Percentiles rank a stretch among this genome's conserved stretches.
Conservation (phyloP, 2,797 vertebrate species). For the Chelonia mydas region DNA sequence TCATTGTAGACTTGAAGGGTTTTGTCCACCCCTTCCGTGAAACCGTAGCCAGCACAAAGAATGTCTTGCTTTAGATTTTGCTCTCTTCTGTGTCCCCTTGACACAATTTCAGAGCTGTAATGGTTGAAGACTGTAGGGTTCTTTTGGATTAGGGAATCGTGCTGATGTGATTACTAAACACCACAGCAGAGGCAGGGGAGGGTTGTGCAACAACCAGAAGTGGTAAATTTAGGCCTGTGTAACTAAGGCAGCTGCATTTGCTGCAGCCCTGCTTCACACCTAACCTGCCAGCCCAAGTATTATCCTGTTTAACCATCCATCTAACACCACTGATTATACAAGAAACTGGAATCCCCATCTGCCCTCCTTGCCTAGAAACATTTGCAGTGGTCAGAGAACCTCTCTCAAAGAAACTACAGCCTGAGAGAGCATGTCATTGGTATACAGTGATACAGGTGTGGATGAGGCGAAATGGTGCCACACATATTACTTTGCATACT, state of each 20-base stretch:
- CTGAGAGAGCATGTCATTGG: neutral
- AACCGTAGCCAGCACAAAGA: neutral
- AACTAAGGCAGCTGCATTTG: neutral
- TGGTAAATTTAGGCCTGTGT: neutral
- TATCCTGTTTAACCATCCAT: neutral
- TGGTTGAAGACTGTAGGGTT: rapidly evolving
- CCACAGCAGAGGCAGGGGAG: neutral
- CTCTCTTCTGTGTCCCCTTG: rapidly evolving
- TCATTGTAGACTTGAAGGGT: neutral
- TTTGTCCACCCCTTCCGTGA: neutral
- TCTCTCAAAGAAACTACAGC: neutral
- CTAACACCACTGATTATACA: neutral
- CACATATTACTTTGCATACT: neutral
- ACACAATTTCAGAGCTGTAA: neutral
- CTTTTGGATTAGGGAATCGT: neutral
- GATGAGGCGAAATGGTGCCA: neutral
- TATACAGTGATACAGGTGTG: rapidly evolving
- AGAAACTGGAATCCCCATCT: neutral
- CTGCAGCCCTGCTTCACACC: neutral
- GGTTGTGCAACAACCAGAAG: neutral
- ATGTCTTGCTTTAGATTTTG: neutral
- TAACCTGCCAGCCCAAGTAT: neutral
- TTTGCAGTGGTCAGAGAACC: neutral
- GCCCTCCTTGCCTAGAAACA: neutral
- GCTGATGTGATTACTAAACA: neutral